Evolutionary conservation across 2,113 vertebrate species (phyloP).

Genomic region (Panthera leo): DNA sequence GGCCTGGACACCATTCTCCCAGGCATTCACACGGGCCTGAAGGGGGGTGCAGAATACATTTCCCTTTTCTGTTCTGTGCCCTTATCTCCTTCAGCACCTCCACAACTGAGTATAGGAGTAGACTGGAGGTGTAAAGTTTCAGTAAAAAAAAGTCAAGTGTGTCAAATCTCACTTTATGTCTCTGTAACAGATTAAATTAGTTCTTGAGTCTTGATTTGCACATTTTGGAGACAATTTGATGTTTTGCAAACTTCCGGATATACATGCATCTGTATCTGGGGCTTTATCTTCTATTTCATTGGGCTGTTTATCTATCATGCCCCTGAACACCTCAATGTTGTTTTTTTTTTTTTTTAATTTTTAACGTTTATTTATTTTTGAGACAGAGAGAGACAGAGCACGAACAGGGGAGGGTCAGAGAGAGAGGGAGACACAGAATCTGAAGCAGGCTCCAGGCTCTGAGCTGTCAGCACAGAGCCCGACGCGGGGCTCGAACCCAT

Average conservation of each 20-base stretch:
- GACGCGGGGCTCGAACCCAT: too few relatives aligned
- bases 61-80: neutral
- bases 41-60: neutral
- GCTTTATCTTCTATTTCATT: neutral
- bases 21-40: neutral
- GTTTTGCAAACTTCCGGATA: neutral
- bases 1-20: neutral
- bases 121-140: neutral
- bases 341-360: neutral
- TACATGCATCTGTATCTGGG: neutral
- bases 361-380: too few relatives aligned
- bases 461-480: too few relatives aligned
- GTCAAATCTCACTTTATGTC: constrained; percentile 3
- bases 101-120: neutral
- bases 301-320: neutral
- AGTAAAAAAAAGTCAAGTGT: neutral
- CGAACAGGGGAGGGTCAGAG: too few relatives aligned
- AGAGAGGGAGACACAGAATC: too few relatives aligned
- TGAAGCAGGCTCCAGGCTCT: too few relatives aligned
- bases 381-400: too few relatives aligned
- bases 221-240: neutral
- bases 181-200: neutral
- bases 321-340: neutral
- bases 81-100: neutral
- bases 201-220: neutral